Base-by-base conservation (phyloP, 2,888 invertebrate genomes). In the Criorhina ranunculi region DNA sequence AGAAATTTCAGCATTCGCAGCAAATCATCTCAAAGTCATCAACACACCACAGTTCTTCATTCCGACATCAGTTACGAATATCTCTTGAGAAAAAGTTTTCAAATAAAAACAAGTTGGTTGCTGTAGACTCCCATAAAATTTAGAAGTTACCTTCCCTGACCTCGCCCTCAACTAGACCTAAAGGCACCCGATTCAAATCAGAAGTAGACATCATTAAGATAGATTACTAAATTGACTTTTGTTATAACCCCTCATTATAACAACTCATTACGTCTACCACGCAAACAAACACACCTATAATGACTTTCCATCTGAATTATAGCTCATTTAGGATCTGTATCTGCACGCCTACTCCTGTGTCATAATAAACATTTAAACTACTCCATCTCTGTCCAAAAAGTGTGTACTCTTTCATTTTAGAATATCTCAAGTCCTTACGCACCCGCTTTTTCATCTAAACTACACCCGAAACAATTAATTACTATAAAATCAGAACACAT, bases 381-480 rank as follows among this genome's bases (percentile, higher is more conserved):
- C 55, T 19, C 31, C 24, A 31, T 29, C 15, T 44, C n/a, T 0
- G 24, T 49, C 24, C 6, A 24, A 49, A 49, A 24, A 46, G 12
- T 31, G 24, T 24, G 24, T 24, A 24, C 24, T 24, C 24, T 4
- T 24, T 24, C 24, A 4, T 24, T 24, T 24, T 3, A 24, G 24
- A 24, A 24, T 4, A 24, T 24, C 24, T 4, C 24, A 24, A 24
- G 4, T 4, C 24, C 24, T 24, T 24, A 1, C 24, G 4, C 51
- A 29, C 19, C 42, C 19, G 33, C 7, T 31, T 5, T 19, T 42
- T 24, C 57, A 37, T 31, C 33, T 37, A 57, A 66, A 75, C 64
- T 75, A 57, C 12, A 37, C 67, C n/a, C 40, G 51, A 76, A 77
- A 53, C 60, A 69, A 77, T 77, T 60, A 69, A 67, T 69, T 77